phyloP scores from a whole-genome alignment of 2,113 vertebrate genomes.

The Scalopus aquaticus region DNA sequence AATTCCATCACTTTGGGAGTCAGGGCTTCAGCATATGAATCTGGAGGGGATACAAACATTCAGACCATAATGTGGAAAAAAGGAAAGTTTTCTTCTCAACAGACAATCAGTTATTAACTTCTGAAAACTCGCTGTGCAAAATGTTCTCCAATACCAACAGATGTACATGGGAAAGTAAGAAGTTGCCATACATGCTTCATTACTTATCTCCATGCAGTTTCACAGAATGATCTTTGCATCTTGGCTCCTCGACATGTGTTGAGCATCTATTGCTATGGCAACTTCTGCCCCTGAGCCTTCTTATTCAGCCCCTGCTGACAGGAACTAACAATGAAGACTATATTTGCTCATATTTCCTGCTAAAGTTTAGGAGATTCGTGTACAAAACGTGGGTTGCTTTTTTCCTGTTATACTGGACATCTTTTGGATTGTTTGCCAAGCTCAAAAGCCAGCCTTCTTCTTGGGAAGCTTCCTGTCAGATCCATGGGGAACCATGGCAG shows the following conservation, averaged over 20 bases:
- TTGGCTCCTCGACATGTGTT: background rate
- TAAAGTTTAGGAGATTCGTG: background rate
- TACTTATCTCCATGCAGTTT: background rate
- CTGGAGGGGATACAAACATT: background rate
- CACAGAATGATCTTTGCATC: background rate
- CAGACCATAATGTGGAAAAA: background rate
- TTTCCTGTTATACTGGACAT: conserved; percentile 34
- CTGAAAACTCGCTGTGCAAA: background rate
- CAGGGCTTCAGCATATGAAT: background rate
- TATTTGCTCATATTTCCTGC: background rate
- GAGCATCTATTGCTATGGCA: background rate
- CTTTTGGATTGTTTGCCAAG: conserved; percentile 48
- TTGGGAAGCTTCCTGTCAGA: conserved; percentile 49
- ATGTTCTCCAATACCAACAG: background rate
- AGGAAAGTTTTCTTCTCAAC: background rate
- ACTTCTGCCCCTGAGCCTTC: background rate
- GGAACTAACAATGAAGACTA: background rate
- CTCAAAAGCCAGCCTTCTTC: conserved; percentile 48
- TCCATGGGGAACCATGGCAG: background rate
- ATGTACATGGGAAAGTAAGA: background rate
- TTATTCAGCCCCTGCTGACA: background rate
- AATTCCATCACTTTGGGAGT: background rate
- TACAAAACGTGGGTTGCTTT: background rate
- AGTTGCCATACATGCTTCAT: background rate
- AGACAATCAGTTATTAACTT: background rate